These are phyloP conservation scores for Plodia interpunctella DNA, from an alignment of 1,140 invertebrate genomes.

Conservation along the genomic window DNA sequence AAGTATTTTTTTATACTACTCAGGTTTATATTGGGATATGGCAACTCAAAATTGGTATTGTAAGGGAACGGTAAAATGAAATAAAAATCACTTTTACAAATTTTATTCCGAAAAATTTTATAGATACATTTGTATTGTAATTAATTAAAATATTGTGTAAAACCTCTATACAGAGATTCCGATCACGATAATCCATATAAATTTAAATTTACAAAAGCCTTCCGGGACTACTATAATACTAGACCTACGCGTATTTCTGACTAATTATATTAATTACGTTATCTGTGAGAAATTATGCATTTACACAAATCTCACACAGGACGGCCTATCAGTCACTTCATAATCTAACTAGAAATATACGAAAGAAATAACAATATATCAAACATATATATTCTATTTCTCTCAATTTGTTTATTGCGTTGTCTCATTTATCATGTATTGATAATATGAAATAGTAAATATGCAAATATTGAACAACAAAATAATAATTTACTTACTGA, in stretches of 20 bases:
- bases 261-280: not conserved
- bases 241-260: constrained; percentile 2
- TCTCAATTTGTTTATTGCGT: constrained; percentile 1
- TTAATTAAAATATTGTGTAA: constrained; percentile 54
- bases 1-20: too few species aligned
- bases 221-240: constrained; percentile 34
- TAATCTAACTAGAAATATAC: constrained; percentile 10
- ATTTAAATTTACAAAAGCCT: constrained; percentile 66
- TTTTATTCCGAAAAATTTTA: constrained; percentile 61
- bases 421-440: constrained; percentile 3
- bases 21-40: too few species aligned
- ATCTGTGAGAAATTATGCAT: constrained; percentile 8
- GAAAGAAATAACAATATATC: constrained; percentile 12
- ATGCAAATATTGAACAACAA: constrained; percentile 27
- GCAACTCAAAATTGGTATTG: not conserved
- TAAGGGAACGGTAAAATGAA: constrained; percentile 19
- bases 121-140: constrained; percentile 59
- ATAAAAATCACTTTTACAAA: constrained; percentile 33
- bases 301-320: constrained; percentile 10
- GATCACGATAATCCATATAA: constrained; percentile 46
- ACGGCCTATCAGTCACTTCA: constrained; percentile 9
- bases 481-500: constrained; percentile 33
- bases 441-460: constrained; percentile 1
- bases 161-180: constrained; percentile 33
- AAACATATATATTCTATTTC: constrained; percentile 11